Evolutionary conservation across 1,140 invertebrate species (phyloP), one percentile per base, ranked within the genome.

Genomic region (Drosophila rhopaloa): DNA sequence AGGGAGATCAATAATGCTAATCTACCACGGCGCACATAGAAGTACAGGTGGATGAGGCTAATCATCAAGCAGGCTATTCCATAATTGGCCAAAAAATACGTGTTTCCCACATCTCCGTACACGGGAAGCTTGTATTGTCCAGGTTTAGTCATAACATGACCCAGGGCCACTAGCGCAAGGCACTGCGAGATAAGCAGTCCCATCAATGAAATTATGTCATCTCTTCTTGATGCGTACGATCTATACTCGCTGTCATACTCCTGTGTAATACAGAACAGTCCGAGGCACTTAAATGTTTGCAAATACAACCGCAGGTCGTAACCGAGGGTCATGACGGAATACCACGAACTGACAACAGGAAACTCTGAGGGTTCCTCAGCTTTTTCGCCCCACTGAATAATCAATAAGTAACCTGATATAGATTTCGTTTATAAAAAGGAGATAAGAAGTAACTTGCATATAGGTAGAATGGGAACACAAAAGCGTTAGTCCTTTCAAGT

Each of bases 251-350:
- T 29, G 0, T 1, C 8, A 32, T 19, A n/a, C 2, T 81, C 37
- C 5, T 65, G 57, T 4, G 67, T 74, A 2, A 71, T 14, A 54
- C 76, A 68, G 4, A 83, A 50, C 19, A 88, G 55, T 13, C 84
- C 84, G 44, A 89, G 40, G n/a, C 16, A 72, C 53, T 78, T 81
- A 5, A 89, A 46, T 5, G 63, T 89, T 0, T 61, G 6, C 8
- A 89, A 58, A 56, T 89, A 89, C 5, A 79, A 14, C 29, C 84
- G 66, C 37, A 89, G 40, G 32, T 89, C 84, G 29, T 7, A 29
- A 43, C 73, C 80, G 58, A 55, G 38, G 11, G 57, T 70, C 84
- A 83, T 88, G 73, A 43, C 72, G 51, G 35, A 47, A 24, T 7
- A 44, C 7, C 10, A 46, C 7, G 3, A 35, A 72, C 66, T 79